These are phyloP conservation scores for Coremacera marginata DNA, from an alignment of 2,888 invertebrate species.

Conservation along the genomic window DNA sequence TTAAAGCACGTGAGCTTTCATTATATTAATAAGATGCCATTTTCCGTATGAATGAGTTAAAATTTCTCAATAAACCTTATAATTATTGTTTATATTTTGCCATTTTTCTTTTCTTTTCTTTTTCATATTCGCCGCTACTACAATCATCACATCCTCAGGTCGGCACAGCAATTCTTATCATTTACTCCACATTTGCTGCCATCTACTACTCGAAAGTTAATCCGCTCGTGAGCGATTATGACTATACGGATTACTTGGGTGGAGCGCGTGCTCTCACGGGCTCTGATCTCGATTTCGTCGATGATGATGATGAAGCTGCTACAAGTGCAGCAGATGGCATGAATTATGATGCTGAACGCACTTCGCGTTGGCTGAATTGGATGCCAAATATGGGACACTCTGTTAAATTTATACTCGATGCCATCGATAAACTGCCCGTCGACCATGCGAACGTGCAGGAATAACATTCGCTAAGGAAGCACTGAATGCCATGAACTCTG, in stretches of 20 bases:
- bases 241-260: slow-evolving; percentile 79
- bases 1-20: too few species aligned
- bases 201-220: slow-evolving; percentile 91
- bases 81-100: not conserved
- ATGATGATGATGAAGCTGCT: slow-evolving; percentile 55
- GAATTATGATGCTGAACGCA: slow-evolving; percentile 1
- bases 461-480: not conserved
- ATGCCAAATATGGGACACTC: slow-evolving; percentile 64
- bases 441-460: slow-evolving; percentile 49
- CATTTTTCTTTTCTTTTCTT: not conserved
- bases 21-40: too few species aligned
- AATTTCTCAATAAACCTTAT: not conserved
- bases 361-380: slow-evolving; percentile 56
- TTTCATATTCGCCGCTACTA: not conserved
- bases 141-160: slow-evolving; percentile 72
- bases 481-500: not conserved
- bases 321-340: slow-evolving; percentile 25
- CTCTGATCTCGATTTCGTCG: slow-evolving; percentile 66
- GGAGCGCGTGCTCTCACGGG: slow-evolving; percentile 75
- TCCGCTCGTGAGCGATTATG: slow-evolving; percentile 83
- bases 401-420: slow-evolving; percentile 66
- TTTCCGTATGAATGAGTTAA: not conserved
- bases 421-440: slow-evolving; percentile 66
- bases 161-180: slow-evolving; percentile 82
- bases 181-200: slow-evolving; percentile 88